phyloP scores from a whole-genome alignment of 2,797 vertebrate genomes.

The Pseudocheirus occidentalis region DNA sequence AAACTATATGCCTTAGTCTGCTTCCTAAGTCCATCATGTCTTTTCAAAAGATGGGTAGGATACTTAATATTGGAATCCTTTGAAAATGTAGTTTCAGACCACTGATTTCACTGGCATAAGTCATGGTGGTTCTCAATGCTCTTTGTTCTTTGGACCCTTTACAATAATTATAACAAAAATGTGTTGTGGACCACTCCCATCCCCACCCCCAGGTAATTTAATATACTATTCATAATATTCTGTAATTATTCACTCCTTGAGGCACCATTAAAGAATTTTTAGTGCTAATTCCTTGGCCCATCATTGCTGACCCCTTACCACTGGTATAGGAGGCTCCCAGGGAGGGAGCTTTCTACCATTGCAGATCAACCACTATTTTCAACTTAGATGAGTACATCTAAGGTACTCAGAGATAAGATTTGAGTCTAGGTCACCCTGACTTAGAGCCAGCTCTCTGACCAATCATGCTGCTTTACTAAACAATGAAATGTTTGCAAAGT shows the following conservation, averaged over 20 bases:
- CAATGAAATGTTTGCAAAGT: not conserved
- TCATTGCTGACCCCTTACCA: not conserved
- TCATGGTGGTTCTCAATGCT: not conserved
- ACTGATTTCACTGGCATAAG: not conserved
- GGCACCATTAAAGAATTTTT: not conserved
- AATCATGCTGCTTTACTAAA: not conserved
- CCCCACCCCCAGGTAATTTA: not conserved
- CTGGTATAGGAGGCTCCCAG: not conserved
- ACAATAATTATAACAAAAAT: too few relatives aligned
- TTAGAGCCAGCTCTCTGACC: too few relatives aligned
- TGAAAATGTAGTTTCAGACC: not conserved
- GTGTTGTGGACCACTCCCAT: too few relatives aligned
- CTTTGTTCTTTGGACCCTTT: not conserved
- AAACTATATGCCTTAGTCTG: not conserved
- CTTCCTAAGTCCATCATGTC: not conserved
- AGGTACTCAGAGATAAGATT: not conserved
- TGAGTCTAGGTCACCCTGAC: not conserved
- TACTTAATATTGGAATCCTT: not conserved
- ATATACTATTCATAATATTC: not conserved
- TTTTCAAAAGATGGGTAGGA: not conserved
- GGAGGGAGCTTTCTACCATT: not conserved
- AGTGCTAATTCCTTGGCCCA: not conserved
- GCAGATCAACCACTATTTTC: not conserved
- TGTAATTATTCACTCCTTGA: not conserved
- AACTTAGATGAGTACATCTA: not conserved